Evolutionary conservation across 2,113 vertebrate genomes (phyloP).

Genomic region (Vulpes vulpes): DNA sequence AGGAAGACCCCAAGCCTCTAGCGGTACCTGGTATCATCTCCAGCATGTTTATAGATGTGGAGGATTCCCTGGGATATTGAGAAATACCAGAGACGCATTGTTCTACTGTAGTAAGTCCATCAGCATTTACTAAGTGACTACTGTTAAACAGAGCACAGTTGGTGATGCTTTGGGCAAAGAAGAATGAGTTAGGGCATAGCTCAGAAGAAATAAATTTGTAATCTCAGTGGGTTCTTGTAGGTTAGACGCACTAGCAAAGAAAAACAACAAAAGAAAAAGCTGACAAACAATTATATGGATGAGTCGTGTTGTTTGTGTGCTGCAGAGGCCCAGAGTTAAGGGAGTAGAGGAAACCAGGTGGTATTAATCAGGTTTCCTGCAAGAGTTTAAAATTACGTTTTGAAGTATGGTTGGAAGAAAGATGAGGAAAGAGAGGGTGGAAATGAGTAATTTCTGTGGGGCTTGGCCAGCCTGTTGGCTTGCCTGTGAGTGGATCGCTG

Average conservation of each 20-base stretch:
- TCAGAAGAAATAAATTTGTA: slow-evolving; percentile 3
- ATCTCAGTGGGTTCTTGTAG: not conserved
- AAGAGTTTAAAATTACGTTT: slow-evolving; percentile 55
- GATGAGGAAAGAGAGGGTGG: not conserved
- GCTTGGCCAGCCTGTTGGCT: not conserved
- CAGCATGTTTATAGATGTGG: slow-evolving; percentile 82
- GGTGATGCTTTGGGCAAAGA: slow-evolving; percentile 5
- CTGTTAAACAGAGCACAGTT: slow-evolving; percentile 49
- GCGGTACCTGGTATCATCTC: slow-evolving; percentile 79
- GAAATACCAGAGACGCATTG: slow-evolving; percentile 81
- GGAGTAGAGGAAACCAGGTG: slow-evolving; percentile 7
- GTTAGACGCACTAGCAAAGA: not conserved
- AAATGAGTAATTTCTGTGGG: slow-evolving; percentile 53
- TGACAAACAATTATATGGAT: slow-evolving; percentile 35
- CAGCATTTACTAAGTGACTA: slow-evolving; percentile 78
- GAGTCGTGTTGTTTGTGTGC: not conserved
- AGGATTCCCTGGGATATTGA: slow-evolving; percentile 82
- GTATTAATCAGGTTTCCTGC: slow-evolving; percentile 1
- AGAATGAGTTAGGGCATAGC: slow-evolving; percentile 42
- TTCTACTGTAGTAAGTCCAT: slow-evolving; percentile 82
- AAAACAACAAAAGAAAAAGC: slow-evolving; percentile 46
- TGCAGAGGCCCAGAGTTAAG: not conserved
- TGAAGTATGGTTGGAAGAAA: slow-evolving; percentile 46
- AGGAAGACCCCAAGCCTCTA: slow-evolving; percentile 81
- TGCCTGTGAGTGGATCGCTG: not conserved